Conservation (phyloP, 2,113 vertebrate species). For the Talpa occidentalis region DNA sequence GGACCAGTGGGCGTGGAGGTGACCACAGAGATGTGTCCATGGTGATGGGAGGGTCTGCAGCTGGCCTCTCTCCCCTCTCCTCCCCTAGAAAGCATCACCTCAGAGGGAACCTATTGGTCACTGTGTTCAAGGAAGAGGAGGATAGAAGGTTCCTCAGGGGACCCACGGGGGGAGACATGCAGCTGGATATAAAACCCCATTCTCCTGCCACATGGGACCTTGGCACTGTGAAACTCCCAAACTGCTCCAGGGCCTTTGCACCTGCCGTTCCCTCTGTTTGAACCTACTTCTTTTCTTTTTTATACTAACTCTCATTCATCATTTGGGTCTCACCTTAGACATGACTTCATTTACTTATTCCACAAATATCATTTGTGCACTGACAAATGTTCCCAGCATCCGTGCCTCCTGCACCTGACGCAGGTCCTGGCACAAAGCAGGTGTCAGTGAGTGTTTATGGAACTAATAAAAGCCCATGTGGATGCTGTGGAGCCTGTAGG, state of each 20-base stretch:
- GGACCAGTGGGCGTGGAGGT: neutral
- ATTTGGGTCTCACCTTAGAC: neutral
- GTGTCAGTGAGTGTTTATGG: neutral
- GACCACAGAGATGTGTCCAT: neutral
- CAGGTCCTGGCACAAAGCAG: neutral
- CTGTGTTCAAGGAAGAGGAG: neutral
- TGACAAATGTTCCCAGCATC: neutral
- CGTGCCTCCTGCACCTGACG: neutral
- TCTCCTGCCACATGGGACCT: neutral
- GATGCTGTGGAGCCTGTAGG: neutral
- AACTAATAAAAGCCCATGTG: neutral
- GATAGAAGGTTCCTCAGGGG: neutral
- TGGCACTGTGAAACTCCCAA: accelerated
- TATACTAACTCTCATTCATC: neutral
- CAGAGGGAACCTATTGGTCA: neutral
- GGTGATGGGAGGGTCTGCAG: neutral
- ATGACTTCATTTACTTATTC: neutral
- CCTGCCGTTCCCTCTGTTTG: neutral
- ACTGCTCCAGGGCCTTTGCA: neutral
- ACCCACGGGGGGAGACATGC: neutral
- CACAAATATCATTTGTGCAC: no score
- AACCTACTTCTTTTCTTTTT: neutral
- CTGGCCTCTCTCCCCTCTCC: accelerated
- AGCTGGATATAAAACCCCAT: neutral
- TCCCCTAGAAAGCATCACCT: neutral